A percentile compares a stretch with the other conserved stretches of the same genome.
Conservation (phyloP, 2,888 invertebrate genomes). For the Mesodorylaimus sp. region DNA sequence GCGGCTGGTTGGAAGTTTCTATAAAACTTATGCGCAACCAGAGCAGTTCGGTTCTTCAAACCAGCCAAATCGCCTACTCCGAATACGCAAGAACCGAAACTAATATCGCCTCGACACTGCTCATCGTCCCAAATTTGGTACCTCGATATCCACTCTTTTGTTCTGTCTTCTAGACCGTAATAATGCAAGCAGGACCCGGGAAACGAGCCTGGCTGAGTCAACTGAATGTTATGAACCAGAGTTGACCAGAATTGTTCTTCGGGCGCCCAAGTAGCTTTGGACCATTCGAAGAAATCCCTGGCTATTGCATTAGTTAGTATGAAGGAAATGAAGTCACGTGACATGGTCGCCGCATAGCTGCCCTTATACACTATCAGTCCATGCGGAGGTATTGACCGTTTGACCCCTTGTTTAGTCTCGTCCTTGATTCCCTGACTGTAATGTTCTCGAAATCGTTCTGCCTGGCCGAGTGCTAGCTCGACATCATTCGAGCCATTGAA, state of each 20-base stretch:
- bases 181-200: conserved; percentile 1
- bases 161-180: not conserved
- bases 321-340: conserved; percentile 4
- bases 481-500: not conserved
- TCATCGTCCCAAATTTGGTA: conserved; percentile 2
- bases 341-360: not conserved
- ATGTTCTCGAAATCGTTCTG: not conserved
- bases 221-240: not conserved
- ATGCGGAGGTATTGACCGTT: conserved; percentile 1
- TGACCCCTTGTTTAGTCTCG: not conserved
- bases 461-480: not conserved
- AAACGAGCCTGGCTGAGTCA: not conserved
- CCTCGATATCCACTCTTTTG: not conserved
- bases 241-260: conserved; percentile 9
- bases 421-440: not conserved
- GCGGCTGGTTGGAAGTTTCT: not conserved
- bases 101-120: too few species aligned
- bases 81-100: too few species aligned
- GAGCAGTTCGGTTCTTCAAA: not conserved
- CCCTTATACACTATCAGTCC: conserved; percentile 7
- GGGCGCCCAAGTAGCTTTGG: not conserved
- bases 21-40: conserved; percentile 1
- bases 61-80: too few species aligned
- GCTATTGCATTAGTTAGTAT: not conserved
- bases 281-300: conserved; percentile 6